Evolutionary conservation across 2,113 vertebrate genomes (phyloP), one percentile per base, ranked within the genome.

Genomic region (Hippotragus niger): DNA sequence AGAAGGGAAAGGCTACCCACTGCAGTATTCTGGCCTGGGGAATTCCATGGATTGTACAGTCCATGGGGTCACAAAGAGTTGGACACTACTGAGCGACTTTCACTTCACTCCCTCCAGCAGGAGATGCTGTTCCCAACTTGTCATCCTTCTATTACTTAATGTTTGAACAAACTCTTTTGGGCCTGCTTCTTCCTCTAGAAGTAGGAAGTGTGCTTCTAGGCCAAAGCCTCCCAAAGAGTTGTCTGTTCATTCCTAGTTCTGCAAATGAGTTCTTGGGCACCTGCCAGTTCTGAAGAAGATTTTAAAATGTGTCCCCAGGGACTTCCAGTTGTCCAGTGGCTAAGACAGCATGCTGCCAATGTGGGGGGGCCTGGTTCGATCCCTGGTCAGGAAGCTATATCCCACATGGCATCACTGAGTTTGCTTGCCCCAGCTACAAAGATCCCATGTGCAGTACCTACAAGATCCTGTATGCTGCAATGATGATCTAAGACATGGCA

Each of bases 341-440:
- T 76, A 76, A 43, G 36, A 43, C 36, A 43, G 11, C 40, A 27
- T 14, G 71, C 71, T 27, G 36, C 40, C 40, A 76, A 17, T 15
- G 71, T 0, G 1, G 11, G 71, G 71, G n/a, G 12, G 3, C 6
- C 6, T 76, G 71, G 6, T 27, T 43, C 5, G 0, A 43, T 43
- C 23, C 71, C 71, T 76, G 71, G 12, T 43, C 71, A 43, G 36
- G 67, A 40, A 74, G 36, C 67, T 40, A 74, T 40, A 40, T 74
- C 67, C 67, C 67, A 40, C 67, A 71, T 71, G n/a, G 40, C 67
- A 71, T 19, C 9, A 23, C n/a, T 36, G n/a, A 71, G 67, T 71
- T 40, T 71, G n/a, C 19, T 23, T 71, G n/a, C n/a, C 67, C 67
- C 67, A 71, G 3, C n/a, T 40, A 71, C 67, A 71, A 40, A 36